Base-by-base conservation (phyloP, 2,113 vertebrate genomes). In the Hippocampus zosterae region DNA sequence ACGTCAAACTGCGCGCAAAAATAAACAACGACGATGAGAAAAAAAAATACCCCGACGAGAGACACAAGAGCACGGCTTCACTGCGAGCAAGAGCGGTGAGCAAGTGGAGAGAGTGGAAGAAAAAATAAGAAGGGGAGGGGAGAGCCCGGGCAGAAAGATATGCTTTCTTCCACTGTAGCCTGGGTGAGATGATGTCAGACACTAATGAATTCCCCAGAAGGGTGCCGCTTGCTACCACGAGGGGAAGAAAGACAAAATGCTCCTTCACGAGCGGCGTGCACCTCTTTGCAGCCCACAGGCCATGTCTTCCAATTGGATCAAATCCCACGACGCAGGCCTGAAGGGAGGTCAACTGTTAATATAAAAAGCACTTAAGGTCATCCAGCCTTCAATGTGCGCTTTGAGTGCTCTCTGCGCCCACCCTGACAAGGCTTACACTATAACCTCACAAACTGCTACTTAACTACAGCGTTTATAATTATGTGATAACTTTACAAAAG, bases 151-250 rank as follows among this genome's bases (percentile, higher is more conserved):
- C 82, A 90, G 90, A 90, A 88, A 85, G 82, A 89, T 90, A 89
- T 88, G 88, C 85, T 91, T 85, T 91, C 86, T 90, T 85, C 90
- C 85, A 84, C 84, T 89, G 78, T 70, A 63, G 64, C 76, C 80
- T 74, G 87, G 85, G 81, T 84, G 85, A 88, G 85, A 91, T 92
- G 90, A 93, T 92, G 91, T 92, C 92, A 92, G 89, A 80, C 67
- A 69, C 79, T 90, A 90, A 91, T 92, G 89, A 90, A 92, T 92
- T 91, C 86, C 88, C 88, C 88, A 89, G 88, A 80, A 89, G 90
- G 89, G 81, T 87, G 90, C 63, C 2, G 48, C 90, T 87, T 87
- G 89, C 89, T 87, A 84, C 87, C 81, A 74, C 75, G 84, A 88
- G 81, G 84, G 81, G 82, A 87, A 77, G 85, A 79, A 85, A 83